Evolutionary conservation across 53 echinoderm and acorn worm genomes (phyloP), one percentile per base, ranked within the genome.

Genomic region (Temnopleurus reevesii): DNA sequence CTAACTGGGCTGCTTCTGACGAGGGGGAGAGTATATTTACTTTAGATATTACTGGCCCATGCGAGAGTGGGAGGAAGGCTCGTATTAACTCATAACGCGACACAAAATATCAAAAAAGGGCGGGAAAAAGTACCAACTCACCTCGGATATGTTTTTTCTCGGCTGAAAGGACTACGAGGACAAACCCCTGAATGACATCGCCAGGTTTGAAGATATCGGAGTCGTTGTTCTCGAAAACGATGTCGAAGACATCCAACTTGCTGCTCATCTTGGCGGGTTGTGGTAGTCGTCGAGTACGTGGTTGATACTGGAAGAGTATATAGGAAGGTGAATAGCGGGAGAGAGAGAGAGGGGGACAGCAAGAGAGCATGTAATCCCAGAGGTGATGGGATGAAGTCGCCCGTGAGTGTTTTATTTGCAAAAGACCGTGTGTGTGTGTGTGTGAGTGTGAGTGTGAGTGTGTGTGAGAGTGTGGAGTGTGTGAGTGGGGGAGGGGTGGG

Each of bases 221-320:
- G 71, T 87, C 53, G 47, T 87, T 71, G 54, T 55, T 55, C 41
- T 87, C 88, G 88, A 87, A 87, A n/a, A 87, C 88, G 88, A 87
- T 87, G 76, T 87, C 76, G 88, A 87, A 87, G 12, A 87, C 71
- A 21, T 87, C 45, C 51, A 87, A 30, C 35, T 87, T 87, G 71
- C 47, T 87, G 71, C 88, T 87, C 88, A 79, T 79, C 49, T 25
- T 46, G 79, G 49, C 12, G 27, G 49, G 47, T 77, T 45, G 49
- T 77, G 79, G 51, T 79, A 28, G 77, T 77, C 21, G 51, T 79
- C 15, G 49, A 27, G 18, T 19, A 41, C 38, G 36, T 21, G 43
- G 9, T n/a, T 36, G 41, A 15, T 41, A 71, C 41, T 36, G 23
- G 36, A n/a, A 41, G 71, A 43, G 41, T 2, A 21, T 36, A 38